A percentile compares a stretch with the other conserved stretches of the same genome.
These are phyloP conservation scores for Hippocampus barbouri DNA, from an alignment of 2,113 vertebrate species.

Conservation along the genomic window DNA sequence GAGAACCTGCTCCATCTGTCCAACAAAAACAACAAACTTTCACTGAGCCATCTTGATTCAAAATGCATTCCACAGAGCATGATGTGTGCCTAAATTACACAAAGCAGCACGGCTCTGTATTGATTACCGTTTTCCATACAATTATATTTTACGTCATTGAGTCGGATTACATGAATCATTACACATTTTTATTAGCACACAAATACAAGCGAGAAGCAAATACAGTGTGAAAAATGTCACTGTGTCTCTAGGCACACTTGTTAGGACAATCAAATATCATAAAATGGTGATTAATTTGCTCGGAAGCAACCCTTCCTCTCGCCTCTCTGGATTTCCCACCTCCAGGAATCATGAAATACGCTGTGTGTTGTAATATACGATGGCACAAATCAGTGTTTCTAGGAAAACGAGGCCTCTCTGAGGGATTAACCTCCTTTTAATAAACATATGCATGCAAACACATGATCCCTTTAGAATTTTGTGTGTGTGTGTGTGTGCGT, in stretches of 20 bases:
- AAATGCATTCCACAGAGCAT: neutral
- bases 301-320: conserved; percentile 21
- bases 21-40: neutral
- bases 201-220: neutral
- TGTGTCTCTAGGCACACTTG: conserved; percentile 12
- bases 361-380: conserved; percentile 25
- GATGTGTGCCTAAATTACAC: neutral
- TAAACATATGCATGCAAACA: neutral
- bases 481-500: too few species aligned
- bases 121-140: neutral
- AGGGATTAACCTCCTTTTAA: conserved; percentile 38
- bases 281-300: neutral
- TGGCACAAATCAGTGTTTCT: conserved; percentile 16
- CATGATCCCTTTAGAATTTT: neutral
- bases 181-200: neutral
- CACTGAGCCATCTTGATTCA: neutral
- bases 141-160: conserved; percentile 3
- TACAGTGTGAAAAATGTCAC: neutral
- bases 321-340: conserved; percentile 13
- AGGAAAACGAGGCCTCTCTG: conserved; percentile 33
- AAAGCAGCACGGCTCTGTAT: neutral
- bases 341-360: conserved; percentile 17
- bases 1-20: conserved; percentile 2
- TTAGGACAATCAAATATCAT: conserved; percentile 14
- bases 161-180: neutral